Evolutionary conservation across 2,797 vertebrate genomes (phyloP).

Genomic region (Vireo griseus): DNA sequence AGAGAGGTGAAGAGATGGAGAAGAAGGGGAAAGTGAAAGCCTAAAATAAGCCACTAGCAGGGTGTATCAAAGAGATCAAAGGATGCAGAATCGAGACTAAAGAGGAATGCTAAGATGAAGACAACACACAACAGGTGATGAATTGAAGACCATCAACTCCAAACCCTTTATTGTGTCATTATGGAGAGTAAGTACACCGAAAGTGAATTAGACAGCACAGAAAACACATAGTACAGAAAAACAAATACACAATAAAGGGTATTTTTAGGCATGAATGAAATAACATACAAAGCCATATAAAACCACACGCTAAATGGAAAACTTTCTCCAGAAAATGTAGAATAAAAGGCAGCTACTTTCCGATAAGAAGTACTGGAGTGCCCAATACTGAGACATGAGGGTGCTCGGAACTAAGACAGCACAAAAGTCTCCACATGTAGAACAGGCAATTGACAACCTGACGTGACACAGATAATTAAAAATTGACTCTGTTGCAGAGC

Average conservation of each 20-base stretch:
- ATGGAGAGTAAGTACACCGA: not conserved
- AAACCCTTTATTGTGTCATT: not conserved
- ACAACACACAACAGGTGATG: not conserved
- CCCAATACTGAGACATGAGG: accelerated
- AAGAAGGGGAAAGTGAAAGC: not conserved
- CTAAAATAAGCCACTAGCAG: not conserved
- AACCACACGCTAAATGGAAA: not conserved
- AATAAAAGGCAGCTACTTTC: not conserved
- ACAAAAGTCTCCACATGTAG: not conserved
- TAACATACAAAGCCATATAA: not conserved
- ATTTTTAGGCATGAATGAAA: not conserved
- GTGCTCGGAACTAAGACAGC: not conserved
- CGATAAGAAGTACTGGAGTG: not conserved
- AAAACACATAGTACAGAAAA: not conserved
- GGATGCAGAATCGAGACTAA: not conserved
- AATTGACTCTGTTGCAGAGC: not conserved
- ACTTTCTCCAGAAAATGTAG: not conserved
- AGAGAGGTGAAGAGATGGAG: not conserved
- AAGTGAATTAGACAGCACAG: not conserved
- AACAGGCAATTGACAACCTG: not conserved
- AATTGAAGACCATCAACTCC: not conserved
- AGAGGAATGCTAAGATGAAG: not conserved
- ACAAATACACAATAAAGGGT: not conserved
- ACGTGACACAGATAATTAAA: slow-evolving; percentile 39
- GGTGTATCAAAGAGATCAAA: not conserved